Conservation (phyloP, 2,113 vertebrate species). For the Suricata suricatta region DNA sequence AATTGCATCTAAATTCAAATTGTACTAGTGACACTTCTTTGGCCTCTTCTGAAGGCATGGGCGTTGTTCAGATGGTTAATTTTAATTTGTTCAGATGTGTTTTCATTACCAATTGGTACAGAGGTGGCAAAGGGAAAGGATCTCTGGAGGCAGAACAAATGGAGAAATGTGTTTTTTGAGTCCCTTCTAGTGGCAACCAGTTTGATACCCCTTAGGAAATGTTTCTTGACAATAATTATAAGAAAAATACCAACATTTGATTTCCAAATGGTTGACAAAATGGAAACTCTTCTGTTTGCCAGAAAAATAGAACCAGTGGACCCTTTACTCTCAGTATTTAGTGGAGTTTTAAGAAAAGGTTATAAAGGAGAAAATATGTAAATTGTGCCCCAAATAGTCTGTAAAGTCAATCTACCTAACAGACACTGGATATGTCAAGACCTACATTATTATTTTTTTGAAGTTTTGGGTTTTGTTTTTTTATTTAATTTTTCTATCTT, state of each 20-base stretch:
- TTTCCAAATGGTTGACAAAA: slow-evolving; percentile 64
- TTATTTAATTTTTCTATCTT: neutral
- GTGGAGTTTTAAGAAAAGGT: neutral
- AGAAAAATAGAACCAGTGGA: slow-evolving; percentile 14
- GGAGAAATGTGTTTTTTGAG: slow-evolving; percentile 35
- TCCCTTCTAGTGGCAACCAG: neutral
- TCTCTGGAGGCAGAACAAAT: slow-evolving; percentile 28
- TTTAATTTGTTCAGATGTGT: slow-evolving; percentile 53
- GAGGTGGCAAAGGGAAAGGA: slow-evolving; percentile 24
- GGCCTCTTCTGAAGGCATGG: neutral
- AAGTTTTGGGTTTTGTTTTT: rapidly evolving
- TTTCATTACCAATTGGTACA: slow-evolving; percentile 28
- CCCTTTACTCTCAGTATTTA: slow-evolving; percentile 18
- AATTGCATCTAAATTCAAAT: slow-evolving; percentile 15
- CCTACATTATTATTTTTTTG: neutral
- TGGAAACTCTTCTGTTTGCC: slow-evolving; percentile 59
- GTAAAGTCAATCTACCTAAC: neutral
- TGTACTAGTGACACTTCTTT: neutral
- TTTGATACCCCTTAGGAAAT: slow-evolving; percentile 63
- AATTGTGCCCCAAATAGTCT: neutral
- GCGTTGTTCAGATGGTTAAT: neutral
- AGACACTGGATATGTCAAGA: neutral
- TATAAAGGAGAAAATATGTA: neutral
- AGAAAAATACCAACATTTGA: slow-evolving; percentile 68
- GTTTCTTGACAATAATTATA: slow-evolving; percentile 72